Evolutionary conservation across 1,140 invertebrate genomes (phyloP).

Genomic region (Drosophila subobscura): DNA sequence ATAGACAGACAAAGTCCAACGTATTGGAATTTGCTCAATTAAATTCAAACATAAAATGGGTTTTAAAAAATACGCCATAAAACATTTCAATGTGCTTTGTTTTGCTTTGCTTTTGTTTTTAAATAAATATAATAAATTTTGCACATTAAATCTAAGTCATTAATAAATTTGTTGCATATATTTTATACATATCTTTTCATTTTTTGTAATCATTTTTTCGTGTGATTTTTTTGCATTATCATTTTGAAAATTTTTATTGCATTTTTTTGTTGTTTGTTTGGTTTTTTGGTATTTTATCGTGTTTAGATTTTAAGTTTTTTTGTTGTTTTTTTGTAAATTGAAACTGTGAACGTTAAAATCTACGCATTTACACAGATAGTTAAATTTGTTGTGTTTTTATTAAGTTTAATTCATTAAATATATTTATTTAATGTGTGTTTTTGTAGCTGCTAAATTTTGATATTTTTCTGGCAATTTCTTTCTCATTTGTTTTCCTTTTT

Average conservation of each 20-base stretch:
- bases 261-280: slow-evolving; percentile 59
- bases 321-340: slow-evolving; percentile 62
- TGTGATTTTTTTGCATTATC: slow-evolving; percentile 63
- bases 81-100: slow-evolving; percentile 21
- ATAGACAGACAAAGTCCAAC: neutral
- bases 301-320: slow-evolving; percentile 17
- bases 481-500: slow-evolving; percentile 37
- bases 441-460: slow-evolving; percentile 73
- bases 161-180: slow-evolving; percentile 29
- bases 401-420: slow-evolving; percentile 54
- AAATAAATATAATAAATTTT: slow-evolving; percentile 61
- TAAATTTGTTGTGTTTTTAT: slow-evolving; percentile 49
- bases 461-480: slow-evolving; percentile 58
- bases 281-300: slow-evolving; percentile 3
- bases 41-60: slow-evolving; percentile 33
- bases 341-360: slow-evolving; percentile 78
- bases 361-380: slow-evolving; percentile 71
- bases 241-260: slow-evolving; percentile 75
- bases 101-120: slow-evolving; percentile 30
- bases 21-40: slow-evolving; percentile 11
- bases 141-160: slow-evolving; percentile 38
- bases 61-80: slow-evolving; percentile 29
- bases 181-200: slow-evolving; percentile 29
- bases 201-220: slow-evolving; percentile 62
- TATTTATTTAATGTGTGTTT: slow-evolving; percentile 30